Conservation (phyloP, 2,797 vertebrate species). For the Merluccius polli region DNA sequence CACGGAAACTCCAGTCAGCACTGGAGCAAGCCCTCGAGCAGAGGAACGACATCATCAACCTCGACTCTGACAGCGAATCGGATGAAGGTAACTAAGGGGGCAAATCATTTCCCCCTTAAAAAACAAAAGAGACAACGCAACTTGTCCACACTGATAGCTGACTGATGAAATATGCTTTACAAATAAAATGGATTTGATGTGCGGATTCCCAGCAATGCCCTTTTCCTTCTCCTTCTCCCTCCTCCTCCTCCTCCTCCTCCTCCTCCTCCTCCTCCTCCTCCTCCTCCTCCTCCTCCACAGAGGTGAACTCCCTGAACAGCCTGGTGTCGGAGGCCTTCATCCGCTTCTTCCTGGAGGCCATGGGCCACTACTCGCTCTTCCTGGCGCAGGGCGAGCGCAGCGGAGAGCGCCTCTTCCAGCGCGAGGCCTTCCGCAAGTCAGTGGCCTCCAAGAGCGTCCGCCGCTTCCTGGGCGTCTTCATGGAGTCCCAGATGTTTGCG, state of each 20-base stretch:
- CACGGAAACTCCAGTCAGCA: conserved; percentile 95
- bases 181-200: not conserved
- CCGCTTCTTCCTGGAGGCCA: conserved; percentile 98
- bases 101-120: conserved; percentile 19
- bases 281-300: conserved; percentile 62
- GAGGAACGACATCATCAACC: conserved; percentile 92
- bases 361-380: conserved; percentile 97
- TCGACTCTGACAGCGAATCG: conserved; percentile 97
- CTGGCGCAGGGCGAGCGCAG: conserved; percentile 91
- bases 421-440: conserved; percentile 95
- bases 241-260: not conserved
- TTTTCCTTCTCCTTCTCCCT: not conserved
- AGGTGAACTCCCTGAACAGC: conserved; percentile 92
- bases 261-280: not conserved
- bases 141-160: not conserved
- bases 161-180: not conserved
- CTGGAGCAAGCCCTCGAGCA: conserved; percentile 96
- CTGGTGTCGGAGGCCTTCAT: conserved; percentile 98
- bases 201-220: not conserved
- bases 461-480: conserved; percentile 96
- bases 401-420: conserved; percentile 85
- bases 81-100: conserved; percentile 85
- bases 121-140: not conserved
- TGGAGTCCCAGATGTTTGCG: conserved; percentile 99
- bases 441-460: conserved; percentile 98